Percentiles rank a stretch among this genome's conserved stretches.
Conservation (phyloP, 1,140 invertebrate genomes). For the Lepidostoma basale region DNA sequence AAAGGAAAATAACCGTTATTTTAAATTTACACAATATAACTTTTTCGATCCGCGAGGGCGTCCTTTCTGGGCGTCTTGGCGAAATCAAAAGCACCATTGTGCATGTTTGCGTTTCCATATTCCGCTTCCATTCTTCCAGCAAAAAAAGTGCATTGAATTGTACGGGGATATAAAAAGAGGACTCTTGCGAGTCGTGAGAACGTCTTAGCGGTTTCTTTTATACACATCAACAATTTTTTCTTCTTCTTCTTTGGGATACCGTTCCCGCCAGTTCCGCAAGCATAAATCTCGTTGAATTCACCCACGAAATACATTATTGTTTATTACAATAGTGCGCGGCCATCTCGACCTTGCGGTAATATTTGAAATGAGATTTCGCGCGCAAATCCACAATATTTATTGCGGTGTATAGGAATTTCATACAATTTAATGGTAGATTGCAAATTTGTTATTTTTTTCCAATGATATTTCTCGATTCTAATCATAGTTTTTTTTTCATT, state of each 20-base stretch:
- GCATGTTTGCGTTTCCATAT: constrained; percentile 35
- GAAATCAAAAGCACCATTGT: constrained; percentile 42
- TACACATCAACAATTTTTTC: constrained; percentile 18
- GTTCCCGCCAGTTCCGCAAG: constrained; percentile 19
- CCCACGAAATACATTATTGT: no score
- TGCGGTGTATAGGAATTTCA: no score
- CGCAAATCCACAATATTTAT: no score
- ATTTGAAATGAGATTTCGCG: no score
- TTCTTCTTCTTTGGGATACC: not conserved
- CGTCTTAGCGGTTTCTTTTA: constrained; percentile 44
- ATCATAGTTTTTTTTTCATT: no score
- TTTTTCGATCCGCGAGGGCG: not conserved
- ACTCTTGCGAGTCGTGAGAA: constrained; percentile 43
- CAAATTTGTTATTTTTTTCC: no score
- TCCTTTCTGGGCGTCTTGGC: not conserved
- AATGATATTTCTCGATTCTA: no score
- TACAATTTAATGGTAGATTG: no score
- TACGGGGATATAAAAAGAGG: constrained; percentile 21
- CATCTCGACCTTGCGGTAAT: constrained; percentile 21
- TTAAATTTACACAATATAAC: not conserved
- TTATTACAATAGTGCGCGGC: not conserved
- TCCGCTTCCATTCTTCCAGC: constrained; percentile 35
- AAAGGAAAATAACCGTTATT: constrained; percentile 1
- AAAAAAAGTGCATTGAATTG: constrained; percentile 31
- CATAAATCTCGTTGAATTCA: not conserved